These are phyloP conservation scores for Pseudanteris insignis DNA, from an alignment of 2,888 invertebrate genomes.

Conservation along the genomic window DNA sequence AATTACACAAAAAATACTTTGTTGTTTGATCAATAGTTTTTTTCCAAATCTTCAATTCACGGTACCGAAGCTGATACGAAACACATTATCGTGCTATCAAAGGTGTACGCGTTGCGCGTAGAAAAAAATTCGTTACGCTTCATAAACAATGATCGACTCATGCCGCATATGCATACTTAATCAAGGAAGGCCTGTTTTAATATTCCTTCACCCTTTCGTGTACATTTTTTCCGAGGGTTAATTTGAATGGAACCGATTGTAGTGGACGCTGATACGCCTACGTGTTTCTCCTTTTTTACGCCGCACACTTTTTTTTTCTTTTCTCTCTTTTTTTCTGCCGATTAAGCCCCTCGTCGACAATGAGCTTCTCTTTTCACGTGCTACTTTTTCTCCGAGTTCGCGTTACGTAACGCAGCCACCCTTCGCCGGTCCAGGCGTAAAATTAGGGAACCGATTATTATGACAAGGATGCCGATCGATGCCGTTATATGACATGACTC, in stretches of 20 bases:
- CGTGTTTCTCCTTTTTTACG: constrained; percentile 41
- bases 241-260: constrained; percentile 61
- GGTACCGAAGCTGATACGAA: no score
- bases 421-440: constrained; percentile 42
- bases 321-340: constrained; percentile 19
- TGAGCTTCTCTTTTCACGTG: constrained; percentile 38
- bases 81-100: no score
- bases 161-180: constrained; percentile 58
- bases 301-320: constrained; percentile 1
- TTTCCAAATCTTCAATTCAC: no score
- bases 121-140: constrained; percentile 48
- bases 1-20: no score
- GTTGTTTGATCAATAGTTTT: no score
- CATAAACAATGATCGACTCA: constrained; percentile 61
- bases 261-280: constrained; percentile 56
- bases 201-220: constrained; percentile 57
- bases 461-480: constrained; percentile 44
- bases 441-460: constrained; percentile 46
- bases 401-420: constrained; percentile 42
- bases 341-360: constrained; percentile 37
- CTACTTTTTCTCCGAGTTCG: constrained; percentile 36
- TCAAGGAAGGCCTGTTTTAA: constrained; percentile 58
- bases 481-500: constrained; percentile 40
- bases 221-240: constrained; percentile 61
- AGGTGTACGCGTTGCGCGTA: no score